These are phyloP conservation scores for Felis chaus DNA, from an alignment of 2,113 vertebrate genomes.

Conservation along the genomic window DNA sequence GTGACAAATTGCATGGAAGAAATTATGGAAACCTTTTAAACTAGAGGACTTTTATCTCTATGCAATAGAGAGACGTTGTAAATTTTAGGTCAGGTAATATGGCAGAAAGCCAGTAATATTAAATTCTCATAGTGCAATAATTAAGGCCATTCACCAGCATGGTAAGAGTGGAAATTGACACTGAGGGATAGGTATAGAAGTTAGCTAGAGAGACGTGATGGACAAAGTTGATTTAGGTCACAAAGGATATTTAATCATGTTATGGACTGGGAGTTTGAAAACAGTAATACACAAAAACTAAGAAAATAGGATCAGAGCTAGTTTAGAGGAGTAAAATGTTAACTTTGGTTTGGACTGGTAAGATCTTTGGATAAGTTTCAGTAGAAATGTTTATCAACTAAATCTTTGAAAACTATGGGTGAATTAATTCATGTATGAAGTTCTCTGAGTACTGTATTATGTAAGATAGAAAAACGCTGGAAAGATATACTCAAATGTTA, in stretches of 20 bases:
- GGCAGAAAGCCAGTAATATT: not conserved
- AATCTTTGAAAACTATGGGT: not conserved
- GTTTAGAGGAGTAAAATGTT: not conserved
- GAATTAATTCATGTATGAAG: not conserved
- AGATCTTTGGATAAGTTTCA: not conserved
- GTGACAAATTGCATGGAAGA: not conserved
- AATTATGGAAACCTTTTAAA: not conserved
- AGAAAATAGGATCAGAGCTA: not conserved
- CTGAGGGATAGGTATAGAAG: not conserved
- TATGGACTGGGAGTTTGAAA: not conserved
- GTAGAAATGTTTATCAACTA: not conserved
- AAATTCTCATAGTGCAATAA: not conserved
- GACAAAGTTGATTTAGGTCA: not conserved
- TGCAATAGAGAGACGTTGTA: not conserved
- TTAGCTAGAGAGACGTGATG: not conserved
- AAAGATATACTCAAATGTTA: slow-evolving; percentile 17
- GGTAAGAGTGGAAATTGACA: not conserved
- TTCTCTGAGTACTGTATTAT: not conserved
- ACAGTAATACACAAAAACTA: not conserved
- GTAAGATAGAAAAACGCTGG: not conserved
- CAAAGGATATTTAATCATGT: not conserved
- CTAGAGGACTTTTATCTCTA: not conserved
- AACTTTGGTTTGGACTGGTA: not conserved
- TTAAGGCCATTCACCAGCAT: not conserved
- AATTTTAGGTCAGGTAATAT: not conserved